phyloP scores from a whole-genome alignment of 2,113 vertebrate genomes.

The Amphilophus citrinellus region DNA sequence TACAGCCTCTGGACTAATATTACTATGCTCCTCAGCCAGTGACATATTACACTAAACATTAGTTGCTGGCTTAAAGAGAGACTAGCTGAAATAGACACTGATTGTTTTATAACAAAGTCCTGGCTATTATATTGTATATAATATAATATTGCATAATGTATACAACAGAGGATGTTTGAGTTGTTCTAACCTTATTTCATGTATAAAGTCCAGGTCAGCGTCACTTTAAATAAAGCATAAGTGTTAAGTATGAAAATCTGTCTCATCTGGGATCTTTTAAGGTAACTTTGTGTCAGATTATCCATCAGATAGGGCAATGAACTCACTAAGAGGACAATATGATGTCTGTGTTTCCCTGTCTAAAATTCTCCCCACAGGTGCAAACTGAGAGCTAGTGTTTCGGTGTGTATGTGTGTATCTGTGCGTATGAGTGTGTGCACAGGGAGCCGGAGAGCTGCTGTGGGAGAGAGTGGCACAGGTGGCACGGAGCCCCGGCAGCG shows the following conservation, averaged over 20 bases:
- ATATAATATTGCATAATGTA: not conserved
- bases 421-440: not conserved
- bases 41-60: not conserved
- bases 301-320: conserved; percentile 37
- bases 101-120: not conserved
- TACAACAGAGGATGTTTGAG: not conserved
- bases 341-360: conserved; percentile 52
- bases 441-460: conserved; percentile 36
- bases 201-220: too few relatives aligned
- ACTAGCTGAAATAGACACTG: not conserved
- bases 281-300: conserved; percentile 26
- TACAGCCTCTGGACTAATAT: not conserved
- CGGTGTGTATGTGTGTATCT: conserved; percentile 1
- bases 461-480: conserved; percentile 81
- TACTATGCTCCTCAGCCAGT: not conserved
- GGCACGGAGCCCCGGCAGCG: conserved; percentile 73
- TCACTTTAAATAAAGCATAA: too few relatives aligned
- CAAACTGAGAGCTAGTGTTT: conserved; percentile 55
- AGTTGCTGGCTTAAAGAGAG: not conserved
- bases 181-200: too few relatives aligned
- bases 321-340: conserved; percentile 55
- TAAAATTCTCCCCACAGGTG: conserved; percentile 60
- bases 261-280: conserved; percentile 28
- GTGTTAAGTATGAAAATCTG: not conserved
- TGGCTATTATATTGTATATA: not conserved